phyloP scores from a whole-genome alignment of 2,797 vertebrate species.

The Ammospiza maritima region DNA sequence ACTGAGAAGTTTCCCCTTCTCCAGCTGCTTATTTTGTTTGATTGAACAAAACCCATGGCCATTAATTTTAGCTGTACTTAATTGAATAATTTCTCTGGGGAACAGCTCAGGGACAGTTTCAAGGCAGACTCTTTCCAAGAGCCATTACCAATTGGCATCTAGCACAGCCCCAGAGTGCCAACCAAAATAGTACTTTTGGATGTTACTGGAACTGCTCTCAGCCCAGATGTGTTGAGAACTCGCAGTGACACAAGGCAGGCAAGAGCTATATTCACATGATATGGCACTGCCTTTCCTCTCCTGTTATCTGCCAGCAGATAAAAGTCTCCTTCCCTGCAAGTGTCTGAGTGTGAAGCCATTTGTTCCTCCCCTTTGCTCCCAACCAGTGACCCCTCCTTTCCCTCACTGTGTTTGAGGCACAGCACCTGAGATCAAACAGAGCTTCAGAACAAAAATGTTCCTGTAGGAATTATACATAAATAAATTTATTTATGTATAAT shows the following conservation, averaged over 20 bases:
- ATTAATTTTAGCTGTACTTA: constrained; percentile 88
- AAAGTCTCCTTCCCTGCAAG: constrained; percentile 64
- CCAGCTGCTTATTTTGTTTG: constrained; percentile 79
- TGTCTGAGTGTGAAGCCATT: neutral
- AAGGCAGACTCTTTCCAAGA: constrained; percentile 81
- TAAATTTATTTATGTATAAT: no score
- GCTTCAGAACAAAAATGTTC: neutral
- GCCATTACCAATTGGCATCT: constrained; percentile 87
- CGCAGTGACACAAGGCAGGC: constrained; percentile 83
- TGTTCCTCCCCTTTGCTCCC: constrained; percentile 20
- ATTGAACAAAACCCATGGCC: constrained; percentile 82
- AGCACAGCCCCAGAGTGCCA: constrained; percentile 81
- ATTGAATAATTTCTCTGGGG: constrained; percentile 89
- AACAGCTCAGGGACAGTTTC: constrained; percentile 81
- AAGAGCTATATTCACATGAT: constrained; percentile 82
- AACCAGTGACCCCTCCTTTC: neutral
- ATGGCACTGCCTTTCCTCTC: constrained; percentile 61
- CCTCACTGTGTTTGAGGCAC: neutral
- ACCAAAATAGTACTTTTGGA: constrained; percentile 85
- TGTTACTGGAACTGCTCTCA: constrained; percentile 83
- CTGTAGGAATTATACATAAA: neutral
- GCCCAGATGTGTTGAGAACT: constrained; percentile 82
- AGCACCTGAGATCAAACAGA: neutral
- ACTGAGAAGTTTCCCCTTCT: constrained; percentile 74
- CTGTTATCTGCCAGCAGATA: constrained; percentile 71